Evolutionary conservation across 2,113 vertebrate genomes (phyloP).

Genomic region (Rynchops niger): DNA sequence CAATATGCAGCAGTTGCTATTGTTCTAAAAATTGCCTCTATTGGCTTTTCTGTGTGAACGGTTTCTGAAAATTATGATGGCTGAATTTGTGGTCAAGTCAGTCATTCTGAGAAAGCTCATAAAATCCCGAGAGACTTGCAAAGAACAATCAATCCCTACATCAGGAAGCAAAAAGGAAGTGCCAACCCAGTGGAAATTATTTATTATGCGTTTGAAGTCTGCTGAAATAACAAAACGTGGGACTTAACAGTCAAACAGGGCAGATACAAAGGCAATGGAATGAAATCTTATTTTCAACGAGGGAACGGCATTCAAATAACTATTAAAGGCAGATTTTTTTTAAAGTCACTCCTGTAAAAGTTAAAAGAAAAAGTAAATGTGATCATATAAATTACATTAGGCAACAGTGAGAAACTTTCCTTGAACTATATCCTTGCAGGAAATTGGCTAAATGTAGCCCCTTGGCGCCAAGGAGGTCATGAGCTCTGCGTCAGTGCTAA

Average conservation of each 20-base stretch:
- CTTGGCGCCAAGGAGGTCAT: slow-evolving; percentile 52
- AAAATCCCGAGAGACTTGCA: slow-evolving; percentile 41
- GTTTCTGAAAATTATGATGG: slow-evolving; percentile 8
- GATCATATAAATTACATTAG: slow-evolving; percentile 33
- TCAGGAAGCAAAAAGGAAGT: slow-evolving; percentile 79
- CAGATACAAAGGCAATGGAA: slow-evolving; percentile 16
- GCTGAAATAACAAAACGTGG: slow-evolving; percentile 73
- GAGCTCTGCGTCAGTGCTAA: slow-evolving; percentile 53
- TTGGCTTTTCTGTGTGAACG: slow-evolving; percentile 15
- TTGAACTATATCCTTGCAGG: slow-evolving; percentile 63
- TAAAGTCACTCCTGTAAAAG: neutral
- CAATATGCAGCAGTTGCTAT: neutral
- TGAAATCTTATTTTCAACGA: neutral
- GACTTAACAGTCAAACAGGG: slow-evolving; percentile 11
- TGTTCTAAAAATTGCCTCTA: slow-evolving; percentile 32
- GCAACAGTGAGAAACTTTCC: slow-evolving; percentile 49
- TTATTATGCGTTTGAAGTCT: slow-evolving; percentile 72
- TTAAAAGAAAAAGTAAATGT: slow-evolving; percentile 3
- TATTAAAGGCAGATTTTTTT: neutral
- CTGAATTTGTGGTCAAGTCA: slow-evolving; percentile 21
- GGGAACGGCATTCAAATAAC: neutral
- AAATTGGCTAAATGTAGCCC: slow-evolving; percentile 59
- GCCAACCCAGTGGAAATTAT: slow-evolving; percentile 77
- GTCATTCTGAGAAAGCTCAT: slow-evolving; percentile 59
- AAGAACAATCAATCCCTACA: slow-evolving; percentile 72